Conservation (phyloP, 2,888 invertebrate genomes). For the Caenorhabditis doughertyi region DNA sequence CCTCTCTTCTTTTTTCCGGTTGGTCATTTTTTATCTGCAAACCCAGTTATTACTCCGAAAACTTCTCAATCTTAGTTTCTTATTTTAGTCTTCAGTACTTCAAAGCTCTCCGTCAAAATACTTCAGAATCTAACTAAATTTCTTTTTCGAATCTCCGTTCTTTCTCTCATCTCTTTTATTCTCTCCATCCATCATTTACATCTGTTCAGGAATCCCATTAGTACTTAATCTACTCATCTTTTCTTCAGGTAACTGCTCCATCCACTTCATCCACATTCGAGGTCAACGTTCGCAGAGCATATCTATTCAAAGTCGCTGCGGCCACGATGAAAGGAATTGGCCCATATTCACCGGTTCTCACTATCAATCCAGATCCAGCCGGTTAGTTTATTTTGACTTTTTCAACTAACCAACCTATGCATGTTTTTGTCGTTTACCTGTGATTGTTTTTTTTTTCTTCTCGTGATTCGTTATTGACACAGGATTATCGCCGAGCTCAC, state of each 20-base stretch:
- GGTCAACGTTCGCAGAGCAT: slow-evolving; percentile 77
- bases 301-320: slow-evolving; percentile 92
- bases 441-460: slow-evolving; percentile 32
- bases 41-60: slow-evolving; percentile 12
- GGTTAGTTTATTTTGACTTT: slow-evolving; percentile 64
- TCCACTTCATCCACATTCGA: slow-evolving; percentile 73
- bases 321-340: slow-evolving; percentile 97
- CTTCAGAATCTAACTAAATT: background rate
- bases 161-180: background rate
- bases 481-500: background rate
- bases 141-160: too few relatives aligned
- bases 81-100: background rate
- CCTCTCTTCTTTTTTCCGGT: background rate
- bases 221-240: background rate
- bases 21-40: slow-evolving; percentile 18
- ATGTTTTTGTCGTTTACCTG: slow-evolving; percentile 4
- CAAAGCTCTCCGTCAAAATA: too few relatives aligned
- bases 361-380: slow-evolving; percentile 76
- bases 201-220: background rate
- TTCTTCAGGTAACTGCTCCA: slow-evolving; percentile 73
- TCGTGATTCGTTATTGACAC: background rate
- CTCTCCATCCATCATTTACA: background rate
- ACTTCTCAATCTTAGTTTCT: background rate
- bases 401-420: background rate
- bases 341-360: slow-evolving; percentile 86